Conservation (phyloP, 2,888 invertebrate genomes). For the Eupithecia tripunctaria region DNA sequence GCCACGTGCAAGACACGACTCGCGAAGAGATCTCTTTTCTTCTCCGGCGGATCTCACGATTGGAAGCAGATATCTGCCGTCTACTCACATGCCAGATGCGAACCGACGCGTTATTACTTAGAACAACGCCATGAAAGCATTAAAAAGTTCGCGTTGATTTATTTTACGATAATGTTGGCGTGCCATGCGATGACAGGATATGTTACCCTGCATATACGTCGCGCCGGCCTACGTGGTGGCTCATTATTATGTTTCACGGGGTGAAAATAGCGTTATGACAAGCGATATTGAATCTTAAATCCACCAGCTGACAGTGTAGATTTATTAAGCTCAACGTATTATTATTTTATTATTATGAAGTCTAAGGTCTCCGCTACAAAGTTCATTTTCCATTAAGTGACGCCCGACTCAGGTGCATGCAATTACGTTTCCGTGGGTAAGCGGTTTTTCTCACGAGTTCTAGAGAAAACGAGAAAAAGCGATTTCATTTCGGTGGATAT, state of each 20-base stretch:
- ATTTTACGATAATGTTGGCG: neutral
- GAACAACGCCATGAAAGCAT: slow-evolving; percentile 1
- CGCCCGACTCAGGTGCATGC: slow-evolving; percentile 29
- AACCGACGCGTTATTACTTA: neutral
- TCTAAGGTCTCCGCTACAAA: neutral
- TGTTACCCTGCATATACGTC: neutral
- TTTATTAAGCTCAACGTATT: neutral
- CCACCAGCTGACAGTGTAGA: neutral
- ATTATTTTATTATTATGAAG: neutral
- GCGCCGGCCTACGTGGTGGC: neutral
- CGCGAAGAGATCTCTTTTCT: neutral
- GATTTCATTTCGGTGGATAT: slow-evolving; percentile 38
- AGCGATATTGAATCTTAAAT: slow-evolving; percentile 6
- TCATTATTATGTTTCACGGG: neutral
- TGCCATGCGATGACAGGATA: neutral
- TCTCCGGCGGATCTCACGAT: neutral
- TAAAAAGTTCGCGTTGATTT: neutral
- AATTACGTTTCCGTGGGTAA: slow-evolving; percentile 26
- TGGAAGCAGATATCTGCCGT: neutral
- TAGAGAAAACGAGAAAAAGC: slow-evolving; percentile 35
- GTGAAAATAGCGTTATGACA: neutral
- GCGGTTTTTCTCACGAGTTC: slow-evolving; percentile 25
- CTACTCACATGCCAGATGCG: neutral
- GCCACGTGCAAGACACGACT: neutral
- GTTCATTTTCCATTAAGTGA: slow-evolving; percentile 7